Percentiles rank a stretch among this genome's conserved stretches.
Evolutionary conservation across 2,888 invertebrate genomes (phyloP).

Genomic region (Camptogramma bilineatum): DNA sequence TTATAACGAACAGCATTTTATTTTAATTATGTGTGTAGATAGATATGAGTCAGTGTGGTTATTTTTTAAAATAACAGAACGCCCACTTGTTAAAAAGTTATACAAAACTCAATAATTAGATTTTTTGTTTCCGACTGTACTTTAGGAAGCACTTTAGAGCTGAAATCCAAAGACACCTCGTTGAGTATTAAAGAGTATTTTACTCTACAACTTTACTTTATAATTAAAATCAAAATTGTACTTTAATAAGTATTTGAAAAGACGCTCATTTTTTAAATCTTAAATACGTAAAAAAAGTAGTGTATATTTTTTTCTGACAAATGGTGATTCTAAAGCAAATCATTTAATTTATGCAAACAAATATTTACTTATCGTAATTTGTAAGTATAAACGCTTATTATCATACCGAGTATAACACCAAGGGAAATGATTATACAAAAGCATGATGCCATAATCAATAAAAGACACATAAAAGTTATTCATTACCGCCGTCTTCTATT

Average conservation of each 20-base stretch:
- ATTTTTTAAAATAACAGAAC: no score
- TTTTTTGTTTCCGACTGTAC: not conserved
- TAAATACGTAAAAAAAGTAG: not conserved
- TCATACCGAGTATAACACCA: not conserved
- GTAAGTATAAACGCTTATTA: not conserved
- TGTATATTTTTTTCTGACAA: not conserved
- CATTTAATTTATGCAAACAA: no score
- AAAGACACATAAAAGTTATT: slow-evolving; percentile 24
- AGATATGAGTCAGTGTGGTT: no score
- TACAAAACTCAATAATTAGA: not conserved
- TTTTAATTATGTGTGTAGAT: no score
- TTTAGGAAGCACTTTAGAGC: not conserved
- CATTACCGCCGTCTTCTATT: slow-evolving; percentile 27
- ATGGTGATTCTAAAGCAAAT: no score
- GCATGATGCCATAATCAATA: slow-evolving; percentile 18
- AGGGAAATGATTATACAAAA: slow-evolving; percentile 5
- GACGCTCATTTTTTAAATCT: no score
- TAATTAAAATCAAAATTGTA: not conserved
- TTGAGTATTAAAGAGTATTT: not conserved
- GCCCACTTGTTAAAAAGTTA: no score
- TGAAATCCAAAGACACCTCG: slow-evolving; percentile 2
- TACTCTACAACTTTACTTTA: not conserved
- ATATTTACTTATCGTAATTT: not conserved
- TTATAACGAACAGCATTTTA: no score
- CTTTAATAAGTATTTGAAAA: no score